phyloP scores from a whole-genome alignment of 2,797 vertebrate species.

The Tadarida brasiliensis region DNA sequence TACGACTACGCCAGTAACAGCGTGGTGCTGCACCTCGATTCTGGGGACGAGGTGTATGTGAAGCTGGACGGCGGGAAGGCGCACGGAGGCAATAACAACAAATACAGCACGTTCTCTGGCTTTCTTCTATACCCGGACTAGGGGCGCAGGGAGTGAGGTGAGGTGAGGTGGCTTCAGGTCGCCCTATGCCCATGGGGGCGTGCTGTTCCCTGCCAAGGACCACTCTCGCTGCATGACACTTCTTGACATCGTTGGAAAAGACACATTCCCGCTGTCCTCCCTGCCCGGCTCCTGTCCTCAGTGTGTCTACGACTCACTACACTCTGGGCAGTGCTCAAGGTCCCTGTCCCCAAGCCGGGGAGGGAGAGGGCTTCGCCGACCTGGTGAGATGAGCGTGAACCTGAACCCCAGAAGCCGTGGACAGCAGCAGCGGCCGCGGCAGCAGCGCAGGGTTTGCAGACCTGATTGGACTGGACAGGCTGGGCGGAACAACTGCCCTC shows the following conservation, averaged over 20 bases:
- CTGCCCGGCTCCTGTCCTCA: conserved; percentile 25
- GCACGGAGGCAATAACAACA: conserved; percentile 99
- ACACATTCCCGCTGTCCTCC: conserved; percentile 74
- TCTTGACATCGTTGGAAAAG: conserved; percentile 78
- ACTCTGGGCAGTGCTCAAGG: neutral
- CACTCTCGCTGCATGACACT: conserved; percentile 78
- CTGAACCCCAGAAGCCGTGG: neutral
- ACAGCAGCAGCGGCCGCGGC: neutral
- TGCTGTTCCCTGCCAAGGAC: conserved; percentile 66
- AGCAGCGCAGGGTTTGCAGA: conserved; percentile 2
- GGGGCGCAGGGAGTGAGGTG: conserved; percentile 16
- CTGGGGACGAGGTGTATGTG: conserved; percentile 97
- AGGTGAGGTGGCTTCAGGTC: neutral
- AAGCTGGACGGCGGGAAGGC: conserved; percentile 99
- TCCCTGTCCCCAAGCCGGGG: neutral
- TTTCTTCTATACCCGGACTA: conserved; percentile 98
- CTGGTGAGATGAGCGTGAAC: neutral
- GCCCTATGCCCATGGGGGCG: neutral
- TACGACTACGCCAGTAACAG: conserved; percentile 99
- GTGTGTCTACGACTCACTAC: conserved; percentile 3
- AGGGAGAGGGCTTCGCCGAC: neutral
- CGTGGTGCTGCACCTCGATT: conserved; percentile 97
- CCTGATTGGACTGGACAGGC: conserved; percentile 24
- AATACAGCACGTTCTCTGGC: conserved; percentile 99
- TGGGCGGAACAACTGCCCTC: neutral